Evolutionary conservation across 2,797 vertebrate species (phyloP).

Genomic region (Kryptolebias ocellatus): DNA sequence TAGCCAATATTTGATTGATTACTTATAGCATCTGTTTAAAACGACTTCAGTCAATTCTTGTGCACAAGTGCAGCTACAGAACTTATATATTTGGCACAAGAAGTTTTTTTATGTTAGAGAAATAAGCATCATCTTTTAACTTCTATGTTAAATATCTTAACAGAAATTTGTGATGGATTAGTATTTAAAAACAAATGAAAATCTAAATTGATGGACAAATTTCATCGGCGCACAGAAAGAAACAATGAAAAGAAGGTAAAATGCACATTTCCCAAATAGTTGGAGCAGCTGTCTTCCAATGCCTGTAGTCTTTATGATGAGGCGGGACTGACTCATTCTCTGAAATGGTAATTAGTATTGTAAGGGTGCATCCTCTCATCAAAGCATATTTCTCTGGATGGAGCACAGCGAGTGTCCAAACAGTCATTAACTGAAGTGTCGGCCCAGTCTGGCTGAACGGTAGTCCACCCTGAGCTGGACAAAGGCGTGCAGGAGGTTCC

Average conservation of each 20-base stretch:
- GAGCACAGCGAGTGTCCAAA: constrained; percentile 47
- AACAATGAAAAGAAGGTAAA: constrained; percentile 61
- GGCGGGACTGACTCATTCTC: constrained; percentile 28
- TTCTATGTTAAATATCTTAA: constrained; percentile 42
- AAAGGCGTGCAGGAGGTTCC: constrained; percentile 97
- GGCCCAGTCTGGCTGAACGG: constrained; percentile 92
- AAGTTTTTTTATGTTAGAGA: constrained; percentile 63
- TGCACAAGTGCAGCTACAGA: constrained; percentile 64
- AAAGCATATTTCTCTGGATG: constrained; percentile 67
- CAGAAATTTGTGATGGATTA: constrained; percentile 61
- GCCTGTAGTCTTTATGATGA: constrained; percentile 47
- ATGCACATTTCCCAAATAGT: constrained; percentile 72
- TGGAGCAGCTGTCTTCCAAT: constrained; percentile 42
- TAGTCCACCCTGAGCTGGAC: constrained; percentile 98
- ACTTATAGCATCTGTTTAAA: constrained; percentile 48
- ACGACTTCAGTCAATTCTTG: constrained; percentile 55
- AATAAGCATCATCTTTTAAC: constrained; percentile 59
- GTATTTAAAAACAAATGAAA: constrained; percentile 75
- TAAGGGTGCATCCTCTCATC: constrained; percentile 65
- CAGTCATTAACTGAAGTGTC: constrained; percentile 95
- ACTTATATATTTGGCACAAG: constrained; percentile 82
- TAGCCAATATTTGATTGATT: constrained; percentile 28
- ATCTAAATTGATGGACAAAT: constrained; percentile 58
- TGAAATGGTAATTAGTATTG: constrained; percentile 48
- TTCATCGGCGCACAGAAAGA: constrained; percentile 54